phyloP scores from a whole-genome alignment of 2,113 vertebrate genomes.

The Emydura subglobosa region DNA sequence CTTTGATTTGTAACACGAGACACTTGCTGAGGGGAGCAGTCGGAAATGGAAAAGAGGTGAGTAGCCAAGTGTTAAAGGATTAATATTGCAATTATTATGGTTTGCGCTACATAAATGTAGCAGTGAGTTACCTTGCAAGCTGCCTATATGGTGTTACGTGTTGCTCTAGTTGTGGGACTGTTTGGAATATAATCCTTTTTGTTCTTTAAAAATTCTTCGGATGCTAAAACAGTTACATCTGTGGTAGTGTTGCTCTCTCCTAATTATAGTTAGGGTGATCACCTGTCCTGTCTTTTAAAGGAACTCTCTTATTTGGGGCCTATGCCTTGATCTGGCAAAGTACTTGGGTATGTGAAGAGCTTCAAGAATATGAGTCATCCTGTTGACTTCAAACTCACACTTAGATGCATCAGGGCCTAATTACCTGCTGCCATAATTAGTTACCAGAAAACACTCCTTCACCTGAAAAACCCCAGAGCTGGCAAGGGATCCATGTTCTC shows the following conservation, averaged over 20 bases:
- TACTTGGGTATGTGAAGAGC: background rate
- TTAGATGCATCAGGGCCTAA: background rate
- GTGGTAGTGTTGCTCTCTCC: background rate
- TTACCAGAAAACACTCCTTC: background rate
- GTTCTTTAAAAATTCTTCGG: background rate
- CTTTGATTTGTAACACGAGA: background rate
- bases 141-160: background rate
- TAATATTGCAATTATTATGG: background rate
- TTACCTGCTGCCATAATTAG: background rate
- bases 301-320: background rate
- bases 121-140: background rate
- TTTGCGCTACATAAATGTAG: background rate
- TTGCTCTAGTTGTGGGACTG: background rate
- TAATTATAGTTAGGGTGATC: background rate
- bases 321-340: background rate
- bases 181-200: background rate
- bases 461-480: background rate
- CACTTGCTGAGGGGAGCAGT: background rate
- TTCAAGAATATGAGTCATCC: background rate
- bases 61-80: background rate
- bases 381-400: background rate
- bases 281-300: background rate
- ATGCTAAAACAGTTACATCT: background rate
- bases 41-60: background rate
- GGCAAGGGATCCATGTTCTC: background rate